A percentile compares a stretch with the other conserved stretches of the same genome.
Conservation (phyloP, 1,140 invertebrate species). For the Cotesia glomerata region DNA sequence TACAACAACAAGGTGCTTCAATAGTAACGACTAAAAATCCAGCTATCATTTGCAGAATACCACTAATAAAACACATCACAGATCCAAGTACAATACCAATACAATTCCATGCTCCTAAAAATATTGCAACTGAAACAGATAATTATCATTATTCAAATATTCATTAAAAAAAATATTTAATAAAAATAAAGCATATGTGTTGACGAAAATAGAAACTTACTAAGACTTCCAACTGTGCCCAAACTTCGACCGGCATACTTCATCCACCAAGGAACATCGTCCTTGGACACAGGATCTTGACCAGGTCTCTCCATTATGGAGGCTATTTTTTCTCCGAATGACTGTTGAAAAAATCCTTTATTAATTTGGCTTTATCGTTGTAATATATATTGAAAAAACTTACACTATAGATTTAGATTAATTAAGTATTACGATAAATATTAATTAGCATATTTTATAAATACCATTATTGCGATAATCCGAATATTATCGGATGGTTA, state of each 20-base stretch:
- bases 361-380: not conserved
- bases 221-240: conserved; percentile 82
- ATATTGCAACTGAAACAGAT: conserved; percentile 78
- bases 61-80: conserved; percentile 76
- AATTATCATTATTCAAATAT: conserved; percentile 2
- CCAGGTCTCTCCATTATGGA: conserved; percentile 78
- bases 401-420: not conserved
- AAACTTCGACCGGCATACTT: conserved; percentile 83
- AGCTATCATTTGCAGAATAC: conserved; percentile 87
- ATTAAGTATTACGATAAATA: not conserved
- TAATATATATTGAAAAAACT: no score
- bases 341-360: conserved; percentile 63
- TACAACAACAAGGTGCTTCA: conserved; percentile 94
- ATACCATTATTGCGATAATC: no score
- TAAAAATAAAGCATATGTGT: conserved; percentile 12
- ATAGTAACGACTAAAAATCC: conserved; percentile 85
- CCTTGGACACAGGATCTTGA: conserved; percentile 74
- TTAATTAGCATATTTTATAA: no score
- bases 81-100: conserved; percentile 72
- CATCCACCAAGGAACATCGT: conserved; percentile 87
- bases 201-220: conserved; percentile 63
- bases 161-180: conserved; percentile 10
- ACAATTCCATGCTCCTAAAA: conserved; percentile 83
- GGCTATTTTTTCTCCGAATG: conserved; percentile 77
- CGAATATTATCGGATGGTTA: no score